These are phyloP conservation scores for Dasyornis broadbenti DNA, from an alignment of 2,113 vertebrate genomes.

Conservation along the genomic window DNA sequence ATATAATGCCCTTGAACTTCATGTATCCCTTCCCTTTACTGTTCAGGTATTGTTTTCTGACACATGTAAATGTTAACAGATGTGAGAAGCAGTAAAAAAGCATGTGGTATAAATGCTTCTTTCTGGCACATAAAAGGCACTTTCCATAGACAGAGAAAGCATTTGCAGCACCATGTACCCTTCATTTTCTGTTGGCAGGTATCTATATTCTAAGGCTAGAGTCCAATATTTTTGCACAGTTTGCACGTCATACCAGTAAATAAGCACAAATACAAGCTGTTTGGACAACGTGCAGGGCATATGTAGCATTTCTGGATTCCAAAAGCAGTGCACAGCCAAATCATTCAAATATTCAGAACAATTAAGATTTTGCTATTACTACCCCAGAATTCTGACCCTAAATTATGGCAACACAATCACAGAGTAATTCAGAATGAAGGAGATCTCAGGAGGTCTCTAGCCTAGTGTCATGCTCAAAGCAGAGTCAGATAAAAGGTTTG, in stretches of 20 bases:
- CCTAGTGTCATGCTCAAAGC: neutral
- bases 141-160: slow-evolving; percentile 59
- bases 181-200: slow-evolving; percentile 61
- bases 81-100: slow-evolving; percentile 50
- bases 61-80: slow-evolving; percentile 58
- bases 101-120: slow-evolving; percentile 49
- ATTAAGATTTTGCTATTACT: slow-evolving; percentile 20
- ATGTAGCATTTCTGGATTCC: slow-evolving; percentile 29
- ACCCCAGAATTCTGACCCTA: neutral
- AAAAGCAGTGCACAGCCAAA: slow-evolving; percentile 13
- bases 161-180: slow-evolving; percentile 29
- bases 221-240: slow-evolving; percentile 58
- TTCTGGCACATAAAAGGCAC: slow-evolving; percentile 35
- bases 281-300: slow-evolving; percentile 13
- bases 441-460: neutral
- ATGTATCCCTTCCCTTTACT: slow-evolving; percentile 14
- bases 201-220: slow-evolving; percentile 34
- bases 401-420: neutral
- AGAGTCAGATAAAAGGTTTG: neutral
- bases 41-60: slow-evolving; percentile 61
- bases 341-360: slow-evolving; percentile 16
- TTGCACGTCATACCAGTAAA: slow-evolving; percentile 57
- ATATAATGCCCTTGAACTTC: slow-evolving; percentile 36
- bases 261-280: slow-evolving; percentile 63
- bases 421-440: neutral